Evolutionary conservation across 1,140 invertebrate species (phyloP), one percentile per base, ranked within the genome.

Genomic region (Panagrolaimus sp.): DNA sequence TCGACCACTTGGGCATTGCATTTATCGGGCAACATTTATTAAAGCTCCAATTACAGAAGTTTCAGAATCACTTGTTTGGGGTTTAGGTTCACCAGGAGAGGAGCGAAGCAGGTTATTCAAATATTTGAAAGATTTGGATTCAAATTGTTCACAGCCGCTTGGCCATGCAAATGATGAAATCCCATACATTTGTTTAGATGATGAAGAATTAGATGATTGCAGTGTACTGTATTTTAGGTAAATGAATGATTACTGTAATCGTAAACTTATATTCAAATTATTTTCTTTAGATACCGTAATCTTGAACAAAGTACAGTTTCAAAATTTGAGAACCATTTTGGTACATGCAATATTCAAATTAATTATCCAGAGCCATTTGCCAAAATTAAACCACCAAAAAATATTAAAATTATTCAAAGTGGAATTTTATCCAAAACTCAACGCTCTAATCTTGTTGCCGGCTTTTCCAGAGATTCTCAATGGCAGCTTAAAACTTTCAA

Each of bases 221-320:
- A 27, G 51, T 16, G 51, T 57, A 25, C 27, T 57, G 13, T 57
- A 57, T 57, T 20, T 57, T 16, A 20, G 51, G 51, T 57, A 57
- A 5, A n/a, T n/a, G 51, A 9, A 2, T n/a, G n/a, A 20, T 57
- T 57, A 11, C 20, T 48, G 14, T 38, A 7, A 38, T 38, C 7
- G 31, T 38, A 38, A 38, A 38, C 31, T 4, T 38, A 7, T 7
- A 2, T 38, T 38, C 31, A 38, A 38, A 38, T 38, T 38, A 38
- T 38, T 38, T 4, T 4, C 31, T 38, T 38, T 7, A 38, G 31
- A 7, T 38, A 38, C 31, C 31, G 31, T 38, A 38, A 38, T 38
- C 31, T 38, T 38, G 31, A 38, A 2, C 31, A 38, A 38, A 7
- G 2, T 7, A 38, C 31, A 38, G 31, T 38, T 38, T 11, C 51